Evolutionary conservation across 92 coral and sea anemone species (phyloP).

Genomic region (Parazoanthus darwini): DNA sequence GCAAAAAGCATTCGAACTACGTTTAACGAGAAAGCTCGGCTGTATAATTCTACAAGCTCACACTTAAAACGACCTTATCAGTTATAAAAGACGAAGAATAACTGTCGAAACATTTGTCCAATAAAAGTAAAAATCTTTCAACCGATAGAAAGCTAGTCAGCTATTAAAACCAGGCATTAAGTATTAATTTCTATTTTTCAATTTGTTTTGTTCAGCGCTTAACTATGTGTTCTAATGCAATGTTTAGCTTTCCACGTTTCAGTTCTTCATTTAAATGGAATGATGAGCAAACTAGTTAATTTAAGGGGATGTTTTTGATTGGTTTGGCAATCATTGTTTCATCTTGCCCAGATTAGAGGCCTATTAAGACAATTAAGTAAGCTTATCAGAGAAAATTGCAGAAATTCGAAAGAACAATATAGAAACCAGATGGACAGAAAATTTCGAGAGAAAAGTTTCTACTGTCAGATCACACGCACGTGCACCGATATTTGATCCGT

Average conservation of each 20-base stretch:
- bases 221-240: conserved; percentile 68
- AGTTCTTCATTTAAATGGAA: conserved; percentile 19
- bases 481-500: conserved; percentile 13
- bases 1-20: conserved; percentile 15
- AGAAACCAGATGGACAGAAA: conserved; percentile 17
- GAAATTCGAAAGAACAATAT: conserved; percentile 36
- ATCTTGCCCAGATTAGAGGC: conserved; percentile 21
- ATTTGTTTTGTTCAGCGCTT: conserved; percentile 70
- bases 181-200: conserved; percentile 80
- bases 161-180: conserved; percentile 52
- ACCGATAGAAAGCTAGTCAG: not conserved
- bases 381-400: conserved; percentile 32
- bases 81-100: conserved; percentile 26
- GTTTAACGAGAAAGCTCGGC: not conserved
- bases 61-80: not conserved
- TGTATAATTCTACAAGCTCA: not conserved
- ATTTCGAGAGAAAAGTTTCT: not conserved
- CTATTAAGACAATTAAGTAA: conserved; percentile 34
- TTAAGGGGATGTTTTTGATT: conserved; percentile 17
- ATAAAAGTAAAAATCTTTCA: conserved; percentile 4
- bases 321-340: conserved; percentile 35
- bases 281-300: conserved; percentile 36
- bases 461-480: conserved; percentile 7
- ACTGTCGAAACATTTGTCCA: conserved; percentile 12
- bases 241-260: conserved; percentile 62